phyloP scores from a whole-genome alignment of 2,797 vertebrate genomes.

The Rhadinocentrus ornatus region DNA sequence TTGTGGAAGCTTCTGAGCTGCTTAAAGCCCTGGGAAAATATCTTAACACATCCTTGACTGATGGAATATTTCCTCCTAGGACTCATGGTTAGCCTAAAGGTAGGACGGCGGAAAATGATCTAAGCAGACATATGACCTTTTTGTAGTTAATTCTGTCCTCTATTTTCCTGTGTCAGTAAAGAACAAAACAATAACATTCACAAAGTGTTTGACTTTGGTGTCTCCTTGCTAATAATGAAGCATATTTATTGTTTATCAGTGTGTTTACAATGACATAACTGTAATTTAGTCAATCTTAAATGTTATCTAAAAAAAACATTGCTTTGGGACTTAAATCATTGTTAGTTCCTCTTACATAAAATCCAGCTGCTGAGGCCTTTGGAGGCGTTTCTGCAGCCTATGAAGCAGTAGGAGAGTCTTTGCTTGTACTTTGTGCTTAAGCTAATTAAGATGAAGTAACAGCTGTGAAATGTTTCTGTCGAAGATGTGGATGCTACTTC shows the following conservation, averaged over 20 bases:
- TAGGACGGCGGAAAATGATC: slow-evolving; percentile 19
- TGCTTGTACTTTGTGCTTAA: too few relatives aligned
- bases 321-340: too few relatives aligned
- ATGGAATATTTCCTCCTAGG: slow-evolving; percentile 47
- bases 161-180: slow-evolving; percentile 13
- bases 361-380: too few relatives aligned
- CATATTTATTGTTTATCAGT: neutral
- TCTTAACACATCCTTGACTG: slow-evolving; percentile 20
- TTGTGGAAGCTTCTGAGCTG: slow-evolving; percentile 7
- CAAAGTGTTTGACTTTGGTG: slow-evolving; percentile 8
- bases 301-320: too few relatives aligned
- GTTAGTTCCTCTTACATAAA: too few relatives aligned
- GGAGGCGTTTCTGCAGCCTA: too few relatives aligned
- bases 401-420: too few relatives aligned
- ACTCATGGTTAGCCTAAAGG: slow-evolving; percentile 39
- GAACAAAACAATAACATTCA: slow-evolving; percentile 51
- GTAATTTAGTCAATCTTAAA: neutral
- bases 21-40: slow-evolving; percentile 7
- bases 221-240: neutral
- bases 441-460: too few relatives aligned
- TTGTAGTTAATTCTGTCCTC: slow-evolving; percentile 30
- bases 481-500: too few relatives aligned
- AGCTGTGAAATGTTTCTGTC: too few relatives aligned
- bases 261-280: too few relatives aligned
- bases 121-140: slow-evolving; percentile 56